phyloP scores from a whole-genome alignment of 1,140 invertebrate species.

The Caenorhabditis inopinata region DNA sequence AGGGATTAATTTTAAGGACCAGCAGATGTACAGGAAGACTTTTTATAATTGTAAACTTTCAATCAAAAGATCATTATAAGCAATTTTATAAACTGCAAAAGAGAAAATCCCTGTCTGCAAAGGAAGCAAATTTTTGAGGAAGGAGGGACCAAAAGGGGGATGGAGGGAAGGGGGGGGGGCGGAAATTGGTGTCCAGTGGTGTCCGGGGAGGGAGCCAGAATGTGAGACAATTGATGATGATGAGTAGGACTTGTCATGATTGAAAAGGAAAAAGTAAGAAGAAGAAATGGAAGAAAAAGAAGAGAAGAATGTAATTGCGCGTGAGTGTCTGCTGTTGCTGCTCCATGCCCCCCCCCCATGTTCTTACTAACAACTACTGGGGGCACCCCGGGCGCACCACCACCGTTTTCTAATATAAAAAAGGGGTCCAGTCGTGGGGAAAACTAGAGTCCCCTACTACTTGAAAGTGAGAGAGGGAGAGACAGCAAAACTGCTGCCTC shows the following conservation, averaged over 20 bases:
- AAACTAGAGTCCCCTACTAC: too few relatives aligned
- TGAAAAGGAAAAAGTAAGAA: background rate
- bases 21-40: too few relatives aligned
- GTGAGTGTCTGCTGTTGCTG: background rate
- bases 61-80: too few relatives aligned
- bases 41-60: too few relatives aligned
- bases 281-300: background rate
- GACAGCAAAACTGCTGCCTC: background rate
- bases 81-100: too few relatives aligned
- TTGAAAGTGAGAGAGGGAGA: too few relatives aligned
- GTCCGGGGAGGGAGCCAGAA: background rate
- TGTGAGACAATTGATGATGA: conserved; percentile 23
- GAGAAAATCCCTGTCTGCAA: too few relatives aligned
- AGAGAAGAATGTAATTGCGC: background rate
- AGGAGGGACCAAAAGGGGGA: too few relatives aligned
- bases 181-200: background rate
- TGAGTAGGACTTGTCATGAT: background rate
- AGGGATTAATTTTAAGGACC: too few relatives aligned
- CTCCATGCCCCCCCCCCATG: background rate
- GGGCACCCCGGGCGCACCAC: background rate
- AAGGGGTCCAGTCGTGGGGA: too few relatives aligned
- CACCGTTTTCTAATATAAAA: background rate
- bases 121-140: too few relatives aligned
- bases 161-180: too few relatives aligned
- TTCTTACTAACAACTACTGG: conserved; percentile 3